Evolutionary conservation across 1,140 invertebrate species (phyloP), one percentile per base, ranked within the genome.

Genomic region (Tachypleus tridentatus): DNA sequence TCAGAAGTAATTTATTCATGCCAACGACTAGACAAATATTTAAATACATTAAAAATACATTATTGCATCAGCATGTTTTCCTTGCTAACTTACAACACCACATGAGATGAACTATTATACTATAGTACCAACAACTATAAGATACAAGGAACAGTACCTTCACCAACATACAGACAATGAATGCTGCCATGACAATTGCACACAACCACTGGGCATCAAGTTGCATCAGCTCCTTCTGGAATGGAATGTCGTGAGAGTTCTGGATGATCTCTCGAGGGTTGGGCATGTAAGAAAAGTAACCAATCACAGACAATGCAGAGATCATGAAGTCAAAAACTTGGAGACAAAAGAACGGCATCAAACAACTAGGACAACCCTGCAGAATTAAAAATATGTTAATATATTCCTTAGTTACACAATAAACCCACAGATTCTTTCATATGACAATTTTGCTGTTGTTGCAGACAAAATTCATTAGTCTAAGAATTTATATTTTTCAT

Each of bases 291-390:
- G 87, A 89, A 60, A 92, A 80, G 76, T 89, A 92, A 5, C 89
- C 87, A 64, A 89, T 86, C 50, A 88, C 86, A 4, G 87, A 88
- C 70, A 92, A 76, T 8, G 66, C 63, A 58, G 66, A 67, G 29
- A 67, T 62, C 10, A 67, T 64, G 78, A 92, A 92, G 77, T 92
- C 88, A 76, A 92, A 92, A 49, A 92, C 83, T 79, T 91, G 88
- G 3, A 92, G 79, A 71, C 88, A 90, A 79, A 93, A 91, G 79
- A 91, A 93, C 5, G 90, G 89, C 77, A 92, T 81, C 61, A 93
- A 76, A 74, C 89, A 88, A 0, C 85, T 85, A 0, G 89, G 87
- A 47, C 60, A 62, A 5, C 63, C 66, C 66, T 67, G 48, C n/a
- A 64, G 61, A 47, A 59, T 59, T 9, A n/a, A n/a, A 54, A 54